Conservation (phyloP, 2,888 invertebrate species). For the Andrena chrysosceles region DNA sequence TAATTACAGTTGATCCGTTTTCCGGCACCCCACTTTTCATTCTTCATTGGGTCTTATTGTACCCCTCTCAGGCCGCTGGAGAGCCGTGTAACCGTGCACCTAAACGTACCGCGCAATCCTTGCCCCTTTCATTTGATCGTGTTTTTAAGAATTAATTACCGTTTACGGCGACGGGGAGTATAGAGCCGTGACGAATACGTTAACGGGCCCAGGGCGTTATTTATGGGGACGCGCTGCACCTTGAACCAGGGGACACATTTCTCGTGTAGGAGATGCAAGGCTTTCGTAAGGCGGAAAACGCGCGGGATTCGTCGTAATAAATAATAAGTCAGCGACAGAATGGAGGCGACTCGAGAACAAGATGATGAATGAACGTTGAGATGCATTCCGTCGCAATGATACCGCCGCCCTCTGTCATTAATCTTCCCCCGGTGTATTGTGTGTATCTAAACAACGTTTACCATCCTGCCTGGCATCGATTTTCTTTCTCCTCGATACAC, state of each 20-base stretch:
- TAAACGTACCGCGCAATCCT: neutral
- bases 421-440: slow-evolving; percentile 57
- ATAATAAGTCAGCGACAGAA: slow-evolving; percentile 64
- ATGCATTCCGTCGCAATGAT: slow-evolving; percentile 59
- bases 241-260: slow-evolving; percentile 26
- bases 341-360: slow-evolving; percentile 43
- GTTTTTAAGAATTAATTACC: slow-evolving; percentile 35
- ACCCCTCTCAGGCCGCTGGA: neutral
- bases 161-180: neutral
- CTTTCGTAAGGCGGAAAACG: slow-evolving; percentile 45
- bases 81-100: neutral
- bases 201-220: slow-evolving; percentile 19
- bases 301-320: slow-evolving; percentile 60
- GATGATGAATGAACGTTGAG: slow-evolving; percentile 65
- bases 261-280: slow-evolving; percentile 9
- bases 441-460: slow-evolving; percentile 56
- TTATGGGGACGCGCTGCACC: slow-evolving; percentile 34
- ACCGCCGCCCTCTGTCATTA: slow-evolving; percentile 52
- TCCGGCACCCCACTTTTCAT: slow-evolving; percentile 47
- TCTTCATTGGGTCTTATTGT: slow-evolving; percentile 21
- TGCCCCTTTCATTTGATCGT: neutral
- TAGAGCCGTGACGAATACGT: slow-evolving; percentile 28
- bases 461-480: slow-evolving; percentile 51
- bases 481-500: slow-evolving; percentile 53
- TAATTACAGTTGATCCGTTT: slow-evolving; percentile 61